Conservation (phyloP, 2,888 invertebrate species). For the Loripinus fragilis region DNA sequence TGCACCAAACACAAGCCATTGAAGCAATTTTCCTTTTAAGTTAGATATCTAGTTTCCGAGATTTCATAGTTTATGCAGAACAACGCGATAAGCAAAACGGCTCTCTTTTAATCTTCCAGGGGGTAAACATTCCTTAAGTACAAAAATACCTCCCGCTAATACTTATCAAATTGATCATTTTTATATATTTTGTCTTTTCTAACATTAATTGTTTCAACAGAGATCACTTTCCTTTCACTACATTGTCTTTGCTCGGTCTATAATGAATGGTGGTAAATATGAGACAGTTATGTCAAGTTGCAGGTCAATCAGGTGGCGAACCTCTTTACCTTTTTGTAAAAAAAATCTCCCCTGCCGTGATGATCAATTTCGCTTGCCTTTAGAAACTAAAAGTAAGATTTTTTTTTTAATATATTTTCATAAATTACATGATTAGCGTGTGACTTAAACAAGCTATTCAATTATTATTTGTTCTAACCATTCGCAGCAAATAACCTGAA, state of each 20-base stretch:
- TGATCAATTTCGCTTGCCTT: neutral
- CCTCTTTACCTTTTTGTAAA: neutral
- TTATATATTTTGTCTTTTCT: neutral
- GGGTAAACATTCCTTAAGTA: neutral
- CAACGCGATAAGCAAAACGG: neutral
- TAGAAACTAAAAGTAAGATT: too few relatives aligned
- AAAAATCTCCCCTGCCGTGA: neutral
- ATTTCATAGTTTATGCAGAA: too few relatives aligned
- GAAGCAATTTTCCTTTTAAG: neutral
- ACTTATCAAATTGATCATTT: neutral
- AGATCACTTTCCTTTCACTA: neutral
- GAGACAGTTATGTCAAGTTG: neutral
- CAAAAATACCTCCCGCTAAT: slow-evolving; percentile 6
- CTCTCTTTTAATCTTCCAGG: neutral
- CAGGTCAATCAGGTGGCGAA: neutral
- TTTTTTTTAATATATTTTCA: too few relatives aligned
- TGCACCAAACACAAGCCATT: too few relatives aligned
- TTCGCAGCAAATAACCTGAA: too few relatives aligned
- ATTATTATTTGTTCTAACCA: too few relatives aligned
- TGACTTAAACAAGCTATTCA: too few relatives aligned
- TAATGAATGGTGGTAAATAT: neutral
- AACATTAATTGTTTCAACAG: neutral
- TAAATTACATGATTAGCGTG: too few relatives aligned
- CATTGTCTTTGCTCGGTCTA: neutral
- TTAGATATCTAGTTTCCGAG: neutral